These are phyloP conservation scores for Sarcophilus harrisii DNA, from an alignment of 2,797 vertebrate genomes.

Conservation along the genomic window DNA sequence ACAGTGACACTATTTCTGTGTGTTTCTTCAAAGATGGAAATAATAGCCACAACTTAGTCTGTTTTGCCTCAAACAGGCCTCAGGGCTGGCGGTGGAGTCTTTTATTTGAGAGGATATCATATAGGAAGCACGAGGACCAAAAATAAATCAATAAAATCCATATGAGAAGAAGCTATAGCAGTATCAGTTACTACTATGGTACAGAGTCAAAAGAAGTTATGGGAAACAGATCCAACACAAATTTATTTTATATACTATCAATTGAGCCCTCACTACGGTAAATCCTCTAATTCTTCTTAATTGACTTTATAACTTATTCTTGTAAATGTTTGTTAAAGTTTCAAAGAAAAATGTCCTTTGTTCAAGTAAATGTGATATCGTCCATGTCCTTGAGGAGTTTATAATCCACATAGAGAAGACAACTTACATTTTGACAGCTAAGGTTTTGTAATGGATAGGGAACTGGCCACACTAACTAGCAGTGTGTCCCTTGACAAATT, in stretches of 20 bases:
- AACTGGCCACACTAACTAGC: neutral
- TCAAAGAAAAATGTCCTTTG: neutral
- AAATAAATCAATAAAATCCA: neutral
- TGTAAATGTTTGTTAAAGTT: neutral
- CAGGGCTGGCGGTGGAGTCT: neutral
- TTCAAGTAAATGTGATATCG: neutral
- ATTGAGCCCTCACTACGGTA: neutral
- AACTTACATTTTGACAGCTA: neutral
- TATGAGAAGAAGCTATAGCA: neutral
- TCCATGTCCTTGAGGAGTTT: neutral
- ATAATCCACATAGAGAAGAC: neutral
- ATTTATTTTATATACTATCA: neutral
- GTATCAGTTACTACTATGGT: neutral
- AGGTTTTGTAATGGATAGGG: neutral
- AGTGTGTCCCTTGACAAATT: neutral
- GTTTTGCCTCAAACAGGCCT: neutral
- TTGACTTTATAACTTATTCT: neutral
- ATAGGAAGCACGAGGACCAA: neutral
- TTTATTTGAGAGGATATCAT: neutral
- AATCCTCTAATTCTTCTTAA: neutral
- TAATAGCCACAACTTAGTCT: neutral
- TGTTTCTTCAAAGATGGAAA: neutral
- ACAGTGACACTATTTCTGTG: neutral
- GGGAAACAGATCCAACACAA: neutral
- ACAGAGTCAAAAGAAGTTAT: neutral